A percentile compares a stretch with the other conserved stretches of the same genome.
These are phyloP conservation scores for Hippopotamyrus pictus DNA, from an alignment of 2,797 vertebrate genomes.

Conservation along the genomic window DNA sequence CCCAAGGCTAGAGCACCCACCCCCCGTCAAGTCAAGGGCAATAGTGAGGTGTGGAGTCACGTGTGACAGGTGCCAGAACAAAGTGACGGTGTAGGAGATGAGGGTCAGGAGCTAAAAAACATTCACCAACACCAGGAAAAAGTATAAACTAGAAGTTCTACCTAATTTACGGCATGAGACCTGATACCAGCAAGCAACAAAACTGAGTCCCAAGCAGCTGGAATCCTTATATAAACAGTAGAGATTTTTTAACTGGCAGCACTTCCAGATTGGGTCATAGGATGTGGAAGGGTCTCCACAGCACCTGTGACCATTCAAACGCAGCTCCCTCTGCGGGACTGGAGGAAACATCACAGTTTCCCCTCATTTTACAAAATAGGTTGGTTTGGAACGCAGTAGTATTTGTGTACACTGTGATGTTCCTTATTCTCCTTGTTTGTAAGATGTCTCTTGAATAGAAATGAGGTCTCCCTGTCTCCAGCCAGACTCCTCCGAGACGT, in stretches of 20 bases:
- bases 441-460: background rate
- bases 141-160: background rate
- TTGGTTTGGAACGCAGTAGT: background rate
- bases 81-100: background rate
- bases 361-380: background rate
- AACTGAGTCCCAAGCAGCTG: background rate
- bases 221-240: background rate
- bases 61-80: background rate
- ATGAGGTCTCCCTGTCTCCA: background rate
- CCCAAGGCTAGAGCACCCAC: background rate
- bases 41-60: background rate
- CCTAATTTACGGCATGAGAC: background rate
- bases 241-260: background rate
- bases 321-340: background rate
- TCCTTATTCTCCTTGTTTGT: background rate
- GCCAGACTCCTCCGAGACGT: background rate
- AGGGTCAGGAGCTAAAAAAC: background rate
- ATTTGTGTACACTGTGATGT: background rate
- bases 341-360: background rate
- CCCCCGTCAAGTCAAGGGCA: background rate
- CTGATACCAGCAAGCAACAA: background rate
- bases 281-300: background rate
- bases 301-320: background rate
- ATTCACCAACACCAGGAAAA: background rate
- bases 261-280: background rate